phyloP scores from a whole-genome alignment of 2,888 invertebrate species.

The Catonia carolina region DNA sequence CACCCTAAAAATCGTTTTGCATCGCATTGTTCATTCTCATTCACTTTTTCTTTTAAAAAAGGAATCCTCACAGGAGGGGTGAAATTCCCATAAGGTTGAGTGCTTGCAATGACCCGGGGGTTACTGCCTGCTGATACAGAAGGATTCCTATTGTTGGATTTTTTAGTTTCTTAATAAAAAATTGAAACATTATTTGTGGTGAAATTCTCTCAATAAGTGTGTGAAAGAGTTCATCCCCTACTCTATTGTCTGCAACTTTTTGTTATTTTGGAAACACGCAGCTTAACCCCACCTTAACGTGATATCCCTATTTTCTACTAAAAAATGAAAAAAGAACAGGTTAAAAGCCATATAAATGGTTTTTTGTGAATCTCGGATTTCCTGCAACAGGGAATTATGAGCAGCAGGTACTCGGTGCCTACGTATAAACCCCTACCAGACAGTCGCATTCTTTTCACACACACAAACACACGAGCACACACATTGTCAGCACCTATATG shows the following conservation, averaged over 20 bases:
- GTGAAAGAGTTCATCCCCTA: slow-evolving; percentile 21
- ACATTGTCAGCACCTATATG: slow-evolving; percentile 2
- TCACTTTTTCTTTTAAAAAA: slow-evolving; percentile 11
- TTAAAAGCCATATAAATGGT: slow-evolving; percentile 35
- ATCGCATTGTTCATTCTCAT: slow-evolving; percentile 10
- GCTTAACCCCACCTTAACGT: slow-evolving; percentile 26
- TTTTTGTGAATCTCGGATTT: slow-evolving; percentile 19
- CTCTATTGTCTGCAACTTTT: slow-evolving; percentile 17
- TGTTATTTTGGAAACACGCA: slow-evolving; percentile 27
- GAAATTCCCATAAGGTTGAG: neutral
- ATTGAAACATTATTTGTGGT: slow-evolving; percentile 26
- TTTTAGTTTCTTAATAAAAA: slow-evolving; percentile 1
- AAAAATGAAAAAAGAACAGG: slow-evolving; percentile 26
- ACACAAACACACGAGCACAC: neutral
- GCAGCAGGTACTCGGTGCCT: no score
- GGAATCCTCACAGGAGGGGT: neutral
- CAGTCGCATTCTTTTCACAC: neutral
- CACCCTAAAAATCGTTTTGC: slow-evolving; percentile 25
- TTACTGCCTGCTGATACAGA: no score
- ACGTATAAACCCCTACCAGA: neutral
- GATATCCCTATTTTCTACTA: slow-evolving; percentile 26
- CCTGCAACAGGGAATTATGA: neutral
- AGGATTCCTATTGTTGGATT: no score
- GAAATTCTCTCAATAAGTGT: slow-evolving; percentile 21
- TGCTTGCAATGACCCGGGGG: neutral